Evolutionary conservation across 1,140 invertebrate species (phyloP), one percentile per base, ranked within the genome.

Genomic region (Drosophila mauritiana): DNA sequence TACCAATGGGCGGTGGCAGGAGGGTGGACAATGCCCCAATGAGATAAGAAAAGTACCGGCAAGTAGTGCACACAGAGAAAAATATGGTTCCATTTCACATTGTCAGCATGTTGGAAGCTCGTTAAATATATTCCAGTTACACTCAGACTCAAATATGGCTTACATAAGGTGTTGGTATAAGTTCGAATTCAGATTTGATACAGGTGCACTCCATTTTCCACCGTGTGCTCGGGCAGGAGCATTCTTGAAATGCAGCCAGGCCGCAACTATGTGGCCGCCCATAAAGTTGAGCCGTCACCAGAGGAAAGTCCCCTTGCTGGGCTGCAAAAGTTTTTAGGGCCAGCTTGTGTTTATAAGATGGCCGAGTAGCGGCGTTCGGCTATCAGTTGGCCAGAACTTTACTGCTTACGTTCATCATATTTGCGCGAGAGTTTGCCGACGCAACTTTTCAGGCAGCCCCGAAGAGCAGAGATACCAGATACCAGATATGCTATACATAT

Each of bases 351-450:
- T 80, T 80, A 65, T 85, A 77, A 77, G 74, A 70, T 70, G 67
- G 67, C 67, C 64, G 55, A 77, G 74, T 36, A 69, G 45, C 51
- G 59, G 52, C 51, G 61, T 73, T 70, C 69, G 77, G 80, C 83
- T 86, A 86, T 86, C 83, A 86, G 83, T 86, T 86, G 83, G 83
- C 83, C 83, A 86, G 75, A 86, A 86, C 83, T 86, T 86, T 86
- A 79, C 83, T 86, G 83, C 83, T 86, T 86, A 83, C 83, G 83
- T 86, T 86, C 84, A 86, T 86, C 83, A 86, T 86, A 86, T 86
- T 86, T 88, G 82, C 83, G 83, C 83, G 83, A 75, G 79, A 75
- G 78, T 73, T 80, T 61, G 72, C 73, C 31, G 54, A 73, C 12
- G 67, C 45, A 72, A 73, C 48, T 55, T 57, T 69, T 55, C 15